Evolutionary conservation across 2,888 invertebrate species (phyloP).

Genomic region (Aleiodes alternator): DNA sequence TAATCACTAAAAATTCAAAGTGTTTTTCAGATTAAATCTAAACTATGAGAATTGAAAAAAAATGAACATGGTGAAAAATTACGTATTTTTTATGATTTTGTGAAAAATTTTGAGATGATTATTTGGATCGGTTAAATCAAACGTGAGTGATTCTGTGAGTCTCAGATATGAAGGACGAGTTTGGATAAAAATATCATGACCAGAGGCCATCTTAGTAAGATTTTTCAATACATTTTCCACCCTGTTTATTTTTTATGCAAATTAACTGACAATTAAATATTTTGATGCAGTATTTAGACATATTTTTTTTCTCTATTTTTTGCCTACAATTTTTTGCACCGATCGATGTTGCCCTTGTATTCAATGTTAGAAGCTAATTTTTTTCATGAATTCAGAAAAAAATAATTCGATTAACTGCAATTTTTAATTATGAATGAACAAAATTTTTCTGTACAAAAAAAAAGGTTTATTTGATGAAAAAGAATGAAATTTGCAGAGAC

Average conservation of each 20-base stretch:
- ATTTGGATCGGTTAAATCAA: conserved; percentile 29
- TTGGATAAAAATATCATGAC: conserved; percentile 53
- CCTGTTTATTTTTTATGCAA: too few species aligned
- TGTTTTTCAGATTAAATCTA: background rate
- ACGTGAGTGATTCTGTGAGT: conserved; percentile 32
- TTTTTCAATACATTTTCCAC: too few species aligned
- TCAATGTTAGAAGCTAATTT: conserved; percentile 26
- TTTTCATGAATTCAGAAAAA: background rate
- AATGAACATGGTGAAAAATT: background rate
- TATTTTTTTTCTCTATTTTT: background rate
- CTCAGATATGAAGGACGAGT: conserved; percentile 52
- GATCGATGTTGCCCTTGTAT: conserved; percentile 23
- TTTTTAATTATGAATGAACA: too few species aligned
- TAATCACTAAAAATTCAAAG: background rate
- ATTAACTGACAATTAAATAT: background rate
- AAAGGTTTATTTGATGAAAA: background rate
- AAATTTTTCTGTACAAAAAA: background rate
- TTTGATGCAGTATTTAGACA: background rate
- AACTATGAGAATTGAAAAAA: conserved; percentile 19
- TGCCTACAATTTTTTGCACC: conserved; percentile 11
- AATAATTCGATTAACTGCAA: too few species aligned
- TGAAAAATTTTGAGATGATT: background rate
- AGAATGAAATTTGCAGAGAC: too few species aligned
- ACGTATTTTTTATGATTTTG: conserved; percentile 11
- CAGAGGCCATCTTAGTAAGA: conserved; percentile 56